Base-by-base conservation (phyloP, 1,140 invertebrate species). In the Himalopsyche phryganea region DNA sequence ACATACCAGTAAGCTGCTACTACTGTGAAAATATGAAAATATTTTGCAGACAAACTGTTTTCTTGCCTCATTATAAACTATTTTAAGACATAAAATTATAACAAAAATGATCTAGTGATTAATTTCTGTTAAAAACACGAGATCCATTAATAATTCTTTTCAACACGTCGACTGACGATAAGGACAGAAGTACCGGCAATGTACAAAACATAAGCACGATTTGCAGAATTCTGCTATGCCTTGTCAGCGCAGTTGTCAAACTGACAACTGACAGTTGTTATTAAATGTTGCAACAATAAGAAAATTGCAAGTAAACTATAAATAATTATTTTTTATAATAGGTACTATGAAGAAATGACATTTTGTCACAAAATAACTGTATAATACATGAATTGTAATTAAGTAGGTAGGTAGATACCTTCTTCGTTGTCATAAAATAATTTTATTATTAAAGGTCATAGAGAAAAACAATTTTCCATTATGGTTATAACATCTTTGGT, bases 1-100 rank as follows among this genome's bases (percentile, higher is more conserved):
- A 68, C 79, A 81, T 77, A 90, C 89, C 89, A 91, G 70, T 91
- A 91, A 40, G 80, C 65, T 20, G 80, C 67, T 28, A 92, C 88
- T 4, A 91, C 88, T 47, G 80, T 65, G 41, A 82, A 80, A 59
- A 92, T 88, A 62, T 82, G 79, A 0, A 85, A 51, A 69, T 90
- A 91, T 73, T 87, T 85, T 33, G 70, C 68, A 0, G 78, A 61
- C 44, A 85, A 69, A 60, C 70, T 73, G 32, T 68, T 70, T 50
- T 76, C 66, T 61, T 69, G 53, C 40, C 68, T 58, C 62, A 64
- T 63, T 53, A 46, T 62, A 48, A 36, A 17, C 9, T 15, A 6
- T 17, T 14, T 23, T 51, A 47, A 13, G 46, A 47, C 13, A n/a
- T 13, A 28, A 42, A 17, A 36, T 13, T 15, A 28, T 32, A 14